These are phyloP conservation scores for Leucophora obtusa DNA, from an alignment of 2,888 invertebrate genomes.

Conservation along the genomic window DNA sequence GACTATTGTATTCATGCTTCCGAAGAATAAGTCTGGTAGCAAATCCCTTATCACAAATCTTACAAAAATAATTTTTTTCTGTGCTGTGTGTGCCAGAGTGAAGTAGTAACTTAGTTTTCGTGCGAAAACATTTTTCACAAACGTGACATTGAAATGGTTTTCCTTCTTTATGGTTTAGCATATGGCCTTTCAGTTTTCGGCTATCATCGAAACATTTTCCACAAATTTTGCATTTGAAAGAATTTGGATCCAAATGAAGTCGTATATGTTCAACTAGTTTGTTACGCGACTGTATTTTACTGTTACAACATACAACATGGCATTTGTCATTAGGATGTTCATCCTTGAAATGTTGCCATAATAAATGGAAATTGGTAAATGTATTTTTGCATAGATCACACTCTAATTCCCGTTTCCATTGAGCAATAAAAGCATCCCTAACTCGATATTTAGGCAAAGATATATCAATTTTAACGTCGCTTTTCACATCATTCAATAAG, in stretches of 20 bases:
- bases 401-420: constrained; percentile 62
- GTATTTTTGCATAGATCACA: constrained; percentile 64
- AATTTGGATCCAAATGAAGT: constrained; percentile 66
- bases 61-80: constrained; percentile 63
- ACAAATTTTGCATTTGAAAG: constrained; percentile 66
- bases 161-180: constrained; percentile 49
- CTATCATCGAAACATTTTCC: constrained; percentile 61
- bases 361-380: constrained; percentile 53
- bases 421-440: constrained; percentile 58
- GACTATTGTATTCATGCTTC: constrained; percentile 60
- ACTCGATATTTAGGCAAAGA: neutral
- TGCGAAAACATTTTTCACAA: constrained; percentile 65
- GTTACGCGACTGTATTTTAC: constrained; percentile 65
- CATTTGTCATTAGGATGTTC: constrained; percentile 61
- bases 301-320: constrained; percentile 66
- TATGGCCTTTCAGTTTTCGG: constrained; percentile 62
- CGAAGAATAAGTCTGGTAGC: constrained; percentile 47
- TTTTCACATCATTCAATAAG: neutral
- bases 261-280: constrained; percentile 67
- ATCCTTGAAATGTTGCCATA: constrained; percentile 64
- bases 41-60: constrained; percentile 66
- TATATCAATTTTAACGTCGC: too few species aligned
- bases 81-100: constrained; percentile 65
- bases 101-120: constrained; percentile 53
- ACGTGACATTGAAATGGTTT: constrained; percentile 60